Percentiles rank a stretch among this genome's conserved stretches.
Evolutionary conservation across 2,888 invertebrate genomes (phyloP).

Genomic region (Syrista parreyssii): DNA sequence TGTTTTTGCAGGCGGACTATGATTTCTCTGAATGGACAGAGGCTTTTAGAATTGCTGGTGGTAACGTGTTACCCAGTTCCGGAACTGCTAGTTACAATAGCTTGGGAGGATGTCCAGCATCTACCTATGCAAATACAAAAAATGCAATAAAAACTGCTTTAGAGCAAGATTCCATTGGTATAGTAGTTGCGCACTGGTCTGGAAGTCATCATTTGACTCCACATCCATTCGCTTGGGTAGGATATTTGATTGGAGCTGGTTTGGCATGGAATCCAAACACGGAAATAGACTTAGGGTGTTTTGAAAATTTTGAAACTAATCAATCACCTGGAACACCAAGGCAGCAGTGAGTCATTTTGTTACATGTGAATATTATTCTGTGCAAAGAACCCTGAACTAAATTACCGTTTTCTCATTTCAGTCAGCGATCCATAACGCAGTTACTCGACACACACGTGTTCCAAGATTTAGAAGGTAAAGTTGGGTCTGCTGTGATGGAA

Average conservation of each 20-base stretch:
- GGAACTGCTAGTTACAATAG: conserved; percentile 74
- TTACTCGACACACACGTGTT: conserved; percentile 70
- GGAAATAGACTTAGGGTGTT: conserved; percentile 53
- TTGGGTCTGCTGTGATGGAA: conserved; percentile 69
- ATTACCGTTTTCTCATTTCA: conserved; percentile 5
- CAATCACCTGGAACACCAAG: conserved; percentile 43
- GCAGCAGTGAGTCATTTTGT: conserved; percentile 34
- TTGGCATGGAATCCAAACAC: conserved; percentile 71
- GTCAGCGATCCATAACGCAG: conserved; percentile 64
- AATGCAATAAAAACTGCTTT: conserved; percentile 69
- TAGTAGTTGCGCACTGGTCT: conserved; percentile 72
- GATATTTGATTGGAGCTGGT: conserved; percentile 70
- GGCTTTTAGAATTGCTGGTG: conserved; percentile 65
- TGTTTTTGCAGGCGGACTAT: conserved; percentile 66
- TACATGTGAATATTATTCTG: background rate
- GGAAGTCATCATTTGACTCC: conserved; percentile 72
- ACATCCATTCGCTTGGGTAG: conserved; percentile 71
- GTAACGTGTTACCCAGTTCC: conserved; percentile 69
- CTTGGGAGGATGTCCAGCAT: conserved; percentile 72
- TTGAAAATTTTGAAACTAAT: conserved; percentile 53
- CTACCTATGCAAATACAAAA: conserved; percentile 70
- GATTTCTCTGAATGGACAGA: conserved; percentile 69
- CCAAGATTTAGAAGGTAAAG: conserved; percentile 65
- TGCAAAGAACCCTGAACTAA: background rate
- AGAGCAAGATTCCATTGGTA: conserved; percentile 67